These are phyloP conservation scores for Aptenodytes forsteri DNA, from an alignment of 2,113 vertebrate genomes.

Conservation along the genomic window DNA sequence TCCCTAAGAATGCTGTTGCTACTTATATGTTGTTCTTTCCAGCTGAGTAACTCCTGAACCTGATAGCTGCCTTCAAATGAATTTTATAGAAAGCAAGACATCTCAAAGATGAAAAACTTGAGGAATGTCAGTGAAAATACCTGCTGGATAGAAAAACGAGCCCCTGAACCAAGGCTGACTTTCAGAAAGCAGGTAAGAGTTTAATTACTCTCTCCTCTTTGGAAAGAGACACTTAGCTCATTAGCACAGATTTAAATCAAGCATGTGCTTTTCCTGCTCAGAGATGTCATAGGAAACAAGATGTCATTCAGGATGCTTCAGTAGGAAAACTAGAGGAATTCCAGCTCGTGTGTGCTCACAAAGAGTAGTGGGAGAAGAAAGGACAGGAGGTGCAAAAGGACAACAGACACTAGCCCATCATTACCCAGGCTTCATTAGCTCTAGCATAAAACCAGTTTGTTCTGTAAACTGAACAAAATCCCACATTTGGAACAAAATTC, in stretches of 20 bases:
- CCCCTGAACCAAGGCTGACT: not conserved
- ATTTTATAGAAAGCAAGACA: not conserved
- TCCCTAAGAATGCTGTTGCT: not conserved
- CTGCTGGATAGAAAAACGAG: not conserved
- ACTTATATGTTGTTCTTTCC: not conserved
- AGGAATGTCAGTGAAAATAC: not conserved
- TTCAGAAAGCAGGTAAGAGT: not conserved
- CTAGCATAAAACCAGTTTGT: not conserved
- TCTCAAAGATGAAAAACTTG: not conserved
- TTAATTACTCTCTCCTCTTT: not conserved
- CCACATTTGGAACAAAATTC: not conserved
- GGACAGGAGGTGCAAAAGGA: not conserved
- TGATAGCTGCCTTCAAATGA: not conserved
- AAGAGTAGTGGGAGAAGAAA: not conserved
- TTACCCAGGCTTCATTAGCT: not conserved
- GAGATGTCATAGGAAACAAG: not conserved
- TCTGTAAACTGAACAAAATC: constrained; percentile 23
- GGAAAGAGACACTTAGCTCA: not conserved
- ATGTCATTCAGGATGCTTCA: not conserved
- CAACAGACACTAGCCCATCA: not conserved
- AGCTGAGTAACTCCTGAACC: not conserved
- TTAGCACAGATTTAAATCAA: not conserved
- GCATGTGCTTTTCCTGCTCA: not conserved
- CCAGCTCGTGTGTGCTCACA: not conserved
- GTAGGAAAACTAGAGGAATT: not conserved